Evolutionary conservation across 2,797 vertebrate genomes (phyloP).

Genomic region (Rachycentron canadum): DNA sequence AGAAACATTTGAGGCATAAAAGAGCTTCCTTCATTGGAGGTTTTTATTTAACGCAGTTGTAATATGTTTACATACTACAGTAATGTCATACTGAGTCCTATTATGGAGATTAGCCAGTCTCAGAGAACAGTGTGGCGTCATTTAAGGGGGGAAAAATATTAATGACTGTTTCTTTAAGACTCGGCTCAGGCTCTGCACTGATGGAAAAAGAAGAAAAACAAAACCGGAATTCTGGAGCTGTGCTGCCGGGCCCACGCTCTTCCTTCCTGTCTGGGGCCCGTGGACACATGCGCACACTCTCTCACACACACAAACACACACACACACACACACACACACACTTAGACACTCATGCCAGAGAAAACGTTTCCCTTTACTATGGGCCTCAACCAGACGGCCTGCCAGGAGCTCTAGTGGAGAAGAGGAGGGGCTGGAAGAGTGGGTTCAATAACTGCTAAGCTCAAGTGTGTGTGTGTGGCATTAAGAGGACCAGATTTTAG

Average conservation of each 20-base stretch:
- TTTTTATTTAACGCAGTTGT: constrained; percentile 30
- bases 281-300: constrained; percentile 51
- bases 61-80: constrained; percentile 44
- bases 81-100: constrained; percentile 41
- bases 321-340: constrained; percentile 34
- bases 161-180: constrained; percentile 80
- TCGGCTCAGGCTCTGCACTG: constrained; percentile 58
- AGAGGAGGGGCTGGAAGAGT: constrained; percentile 68
- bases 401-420: constrained; percentile 69
- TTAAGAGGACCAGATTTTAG: constrained; percentile 32
- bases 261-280: constrained; percentile 88
- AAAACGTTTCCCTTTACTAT: constrained; percentile 76
- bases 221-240: constrained; percentile 84
- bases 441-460: constrained; percentile 55
- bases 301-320: constrained; percentile 27
- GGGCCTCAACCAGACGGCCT: constrained; percentile 80
- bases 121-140: constrained; percentile 50
- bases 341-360: constrained; percentile 59
- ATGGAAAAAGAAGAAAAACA: constrained; percentile 83
- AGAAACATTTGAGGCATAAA: constrained; percentile 26
- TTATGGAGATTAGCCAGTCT: constrained; percentile 39
- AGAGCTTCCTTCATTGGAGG: constrained; percentile 31
- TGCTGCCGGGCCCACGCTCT: constrained; percentile 86
- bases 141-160: constrained; percentile 64
- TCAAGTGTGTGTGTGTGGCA: constrained; percentile 39